Percentiles rank a stretch among this genome's conserved stretches.
Conservation (phyloP, 2,888 invertebrate species). For the Meiosimyza decipiens region DNA sequence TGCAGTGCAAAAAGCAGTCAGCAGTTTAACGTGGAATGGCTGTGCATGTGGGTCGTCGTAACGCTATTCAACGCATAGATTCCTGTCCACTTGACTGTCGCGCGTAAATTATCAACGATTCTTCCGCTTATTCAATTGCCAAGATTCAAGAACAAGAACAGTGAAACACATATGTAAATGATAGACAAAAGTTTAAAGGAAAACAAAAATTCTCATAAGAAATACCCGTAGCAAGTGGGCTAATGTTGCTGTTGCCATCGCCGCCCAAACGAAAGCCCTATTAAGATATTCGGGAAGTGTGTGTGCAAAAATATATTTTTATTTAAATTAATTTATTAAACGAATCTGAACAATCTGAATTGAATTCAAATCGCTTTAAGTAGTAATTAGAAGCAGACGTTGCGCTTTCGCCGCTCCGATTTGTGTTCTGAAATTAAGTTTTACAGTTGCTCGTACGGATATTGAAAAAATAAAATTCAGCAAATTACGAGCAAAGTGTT, state of each 20-base stretch:
- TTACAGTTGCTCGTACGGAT: conserved; percentile 54
- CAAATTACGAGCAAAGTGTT: conserved; percentile 45
- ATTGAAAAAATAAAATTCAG: conserved; percentile 42
- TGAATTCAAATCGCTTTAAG: background rate
- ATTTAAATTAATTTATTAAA: conserved; percentile 15
- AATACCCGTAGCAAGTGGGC: background rate
- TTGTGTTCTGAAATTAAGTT: conserved; percentile 24
- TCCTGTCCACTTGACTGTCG: conserved; percentile 29
- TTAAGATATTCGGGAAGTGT: conserved; percentile 30
- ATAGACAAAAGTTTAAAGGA: background rate
- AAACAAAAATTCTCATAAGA: background rate
- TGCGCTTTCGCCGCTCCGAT: conserved; percentile 9
- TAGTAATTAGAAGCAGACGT: background rate
- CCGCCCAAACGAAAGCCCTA: conserved; percentile 12
- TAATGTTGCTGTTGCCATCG: background rate
- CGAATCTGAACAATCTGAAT: conserved; percentile 42
- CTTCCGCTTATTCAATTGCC: conserved; percentile 39
- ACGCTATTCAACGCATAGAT: conserved; percentile 10
- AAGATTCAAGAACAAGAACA: background rate
- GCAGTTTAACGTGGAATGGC: conserved; percentile 49
- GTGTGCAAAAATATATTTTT: background rate
- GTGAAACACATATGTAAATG: background rate
- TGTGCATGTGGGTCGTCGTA: conserved; percentile 53
- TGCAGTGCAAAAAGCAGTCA: conserved; percentile 35
- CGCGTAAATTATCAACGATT: conserved; percentile 21